A percentile compares a stretch with the other conserved stretches of the same genome.
phyloP scores from a whole-genome alignment of 2,113 vertebrate species.

The Nothoprocta perdicaria region DNA sequence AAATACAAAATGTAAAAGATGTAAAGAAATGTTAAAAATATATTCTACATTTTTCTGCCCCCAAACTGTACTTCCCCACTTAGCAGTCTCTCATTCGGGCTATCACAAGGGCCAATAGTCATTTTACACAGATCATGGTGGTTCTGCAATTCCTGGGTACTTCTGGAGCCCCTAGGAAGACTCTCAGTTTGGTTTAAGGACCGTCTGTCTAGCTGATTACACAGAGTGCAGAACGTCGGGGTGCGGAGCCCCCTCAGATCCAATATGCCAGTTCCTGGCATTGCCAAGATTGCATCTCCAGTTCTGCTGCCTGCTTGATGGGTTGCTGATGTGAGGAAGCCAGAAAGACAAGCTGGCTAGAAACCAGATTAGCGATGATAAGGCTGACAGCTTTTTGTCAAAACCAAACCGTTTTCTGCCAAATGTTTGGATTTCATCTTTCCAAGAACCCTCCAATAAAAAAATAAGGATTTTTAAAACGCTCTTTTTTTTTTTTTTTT shows the following conservation, averaged over 20 bases:
- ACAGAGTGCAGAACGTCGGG: neutral
- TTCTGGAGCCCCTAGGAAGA: neutral
- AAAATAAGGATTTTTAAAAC: neutral
- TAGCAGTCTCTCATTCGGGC: neutral
- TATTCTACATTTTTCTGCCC: neutral
- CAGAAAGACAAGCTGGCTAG: slow-evolving; percentile 18
- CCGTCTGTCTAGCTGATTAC: slow-evolving; percentile 4
- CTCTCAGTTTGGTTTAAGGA: neutral
- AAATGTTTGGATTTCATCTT: slow-evolving; percentile 48
- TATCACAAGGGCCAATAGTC: neutral
- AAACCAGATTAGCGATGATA: slow-evolving; percentile 41
- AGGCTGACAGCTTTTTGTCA: slow-evolving; percentile 16
- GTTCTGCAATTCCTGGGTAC: neutral
- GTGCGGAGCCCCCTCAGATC: neutral
- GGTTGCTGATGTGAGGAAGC: neutral
- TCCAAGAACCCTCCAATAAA: neutral
- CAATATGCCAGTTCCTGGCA: neutral
- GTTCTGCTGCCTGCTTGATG: slow-evolving; percentile 1
- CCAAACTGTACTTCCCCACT: neutral
- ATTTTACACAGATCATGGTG: neutral
- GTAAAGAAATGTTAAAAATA: neutral
- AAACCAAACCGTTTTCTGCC: slow-evolving; percentile 19
- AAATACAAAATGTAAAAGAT: neutral
- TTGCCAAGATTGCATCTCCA: slow-evolving; percentile 16
- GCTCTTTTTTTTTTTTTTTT: neutral